Percentiles rank a stretch among this genome's conserved stretches.
These are phyloP conservation scores for Dromas ardeola DNA, from an alignment of 2,113 vertebrate species.

Conservation along the genomic window DNA sequence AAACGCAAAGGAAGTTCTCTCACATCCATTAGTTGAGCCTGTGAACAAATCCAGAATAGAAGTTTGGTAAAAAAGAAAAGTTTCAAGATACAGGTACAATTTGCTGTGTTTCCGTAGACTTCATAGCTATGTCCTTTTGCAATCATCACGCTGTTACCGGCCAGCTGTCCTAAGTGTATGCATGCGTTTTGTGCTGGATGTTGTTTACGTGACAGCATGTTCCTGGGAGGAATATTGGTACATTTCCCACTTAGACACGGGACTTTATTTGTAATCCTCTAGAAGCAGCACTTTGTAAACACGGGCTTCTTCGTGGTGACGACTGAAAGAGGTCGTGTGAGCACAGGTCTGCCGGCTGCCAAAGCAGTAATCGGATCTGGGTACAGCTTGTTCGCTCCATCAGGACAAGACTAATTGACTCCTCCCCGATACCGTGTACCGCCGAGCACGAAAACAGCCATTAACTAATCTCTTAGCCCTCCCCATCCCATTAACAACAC, in stretches of 20 bases:
- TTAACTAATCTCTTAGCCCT: rapidly evolving
- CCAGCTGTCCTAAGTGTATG: background rate
- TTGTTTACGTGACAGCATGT: background rate
- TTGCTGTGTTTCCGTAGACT: background rate
- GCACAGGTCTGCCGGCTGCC: background rate
- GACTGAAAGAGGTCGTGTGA: background rate
- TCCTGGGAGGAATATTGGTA: background rate
- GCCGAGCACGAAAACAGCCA: background rate
- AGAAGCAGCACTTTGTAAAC: background rate
- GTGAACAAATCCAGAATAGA: background rate
- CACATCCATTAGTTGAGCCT: slow-evolving; percentile 94
- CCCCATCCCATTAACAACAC: rapidly evolving
- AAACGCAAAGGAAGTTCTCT: slow-evolving; percentile 96
- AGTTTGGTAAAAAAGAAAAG: background rate
- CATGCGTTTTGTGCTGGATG: background rate
- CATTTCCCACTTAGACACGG: background rate
- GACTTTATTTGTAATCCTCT: background rate
- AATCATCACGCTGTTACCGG: no score
- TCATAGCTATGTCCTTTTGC: background rate
- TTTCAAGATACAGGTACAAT: background rate
- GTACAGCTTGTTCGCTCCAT: background rate
- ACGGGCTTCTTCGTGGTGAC: background rate
- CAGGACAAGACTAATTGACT: background rate
- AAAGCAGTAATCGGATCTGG: background rate
- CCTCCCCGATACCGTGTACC: background rate